Evolutionary conservation across 2,797 vertebrate genomes (phyloP), one percentile per base, ranked within the genome.

Genomic region (Australoheros facetus): DNA sequence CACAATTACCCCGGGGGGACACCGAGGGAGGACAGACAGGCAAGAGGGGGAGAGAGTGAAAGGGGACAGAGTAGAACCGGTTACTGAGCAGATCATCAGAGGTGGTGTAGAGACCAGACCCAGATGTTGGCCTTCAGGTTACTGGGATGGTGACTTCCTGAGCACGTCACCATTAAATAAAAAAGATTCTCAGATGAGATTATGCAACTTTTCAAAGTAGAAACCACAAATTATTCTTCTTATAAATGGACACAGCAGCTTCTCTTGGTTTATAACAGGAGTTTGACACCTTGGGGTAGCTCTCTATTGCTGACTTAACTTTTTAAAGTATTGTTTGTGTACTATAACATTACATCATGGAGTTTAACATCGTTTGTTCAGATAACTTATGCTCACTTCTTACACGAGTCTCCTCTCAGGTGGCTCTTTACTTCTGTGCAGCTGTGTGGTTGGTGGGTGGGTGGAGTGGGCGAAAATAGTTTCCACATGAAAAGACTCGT

Each of bases 41-140:
- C 81, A 3, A 71, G 82, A 88, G 77, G 84, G 88, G 73, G 70
- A 28, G 86, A 79, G 80, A 90, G 89, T 89, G 87, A 92, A 91
- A 90, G 85, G 85, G 80, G 69, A 89, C 81, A 88, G 85, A 78
- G 81, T 75, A 82, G 87, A 89, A 92, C 86, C 71, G 78, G 88
- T 91, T 85, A 86, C 81, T 8, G 60, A 92, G 89, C 93, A 93
- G 86, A 85, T 84, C 76, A 12, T 77, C 85, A 79, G 85, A 83
- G 87, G 88, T 88, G 89, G 83, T 34, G 54, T 5, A 77, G 74
- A 83, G 71, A 60, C 82, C 81, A n/a, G 80, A 82, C 90, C 92
- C 91, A 95, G 91, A 94, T 93, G 91, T 86, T 90, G 79, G 81
- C 91, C 92, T 90, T 93, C 87, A 93, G 90, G 89, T 89, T 75